These are phyloP conservation scores for Neopipo cinnamomea DNA, from an alignment of 2,113 vertebrate genomes.

Conservation along the genomic window DNA sequence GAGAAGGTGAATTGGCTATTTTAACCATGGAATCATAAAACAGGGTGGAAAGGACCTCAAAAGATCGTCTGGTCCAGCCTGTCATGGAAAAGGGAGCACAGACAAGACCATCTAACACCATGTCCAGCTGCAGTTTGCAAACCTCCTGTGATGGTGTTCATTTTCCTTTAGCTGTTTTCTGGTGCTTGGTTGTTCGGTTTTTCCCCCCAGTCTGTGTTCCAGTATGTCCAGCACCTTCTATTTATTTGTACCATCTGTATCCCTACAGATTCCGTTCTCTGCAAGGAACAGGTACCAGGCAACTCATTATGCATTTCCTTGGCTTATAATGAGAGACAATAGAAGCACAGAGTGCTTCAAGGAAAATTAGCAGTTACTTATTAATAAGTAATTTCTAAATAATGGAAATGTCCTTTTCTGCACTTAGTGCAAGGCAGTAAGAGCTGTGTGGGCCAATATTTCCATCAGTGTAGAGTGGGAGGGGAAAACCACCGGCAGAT, in stretches of 20 bases:
- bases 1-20: neutral
- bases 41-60: neutral
- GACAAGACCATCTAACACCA: neutral
- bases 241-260: neutral
- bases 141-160: neutral
- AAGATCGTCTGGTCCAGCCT: neutral
- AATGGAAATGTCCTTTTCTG: neutral
- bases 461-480: neutral
- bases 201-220: neutral
- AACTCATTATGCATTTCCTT: neutral
- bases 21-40: neutral
- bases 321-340: neutral
- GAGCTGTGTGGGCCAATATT: neutral
- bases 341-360: neutral
- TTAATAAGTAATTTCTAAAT: too few species aligned
- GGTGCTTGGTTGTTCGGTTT: neutral
- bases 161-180: neutral
- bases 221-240: neutral
- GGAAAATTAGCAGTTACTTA: neutral
- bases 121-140: neutral
- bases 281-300: neutral
- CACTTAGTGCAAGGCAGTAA: neutral
- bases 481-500: rapidly evolving
- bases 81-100: neutral
- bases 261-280: neutral